These are phyloP conservation scores for Luperina nickerlii DNA, from an alignment of 2,888 invertebrate genomes.

Conservation along the genomic window DNA sequence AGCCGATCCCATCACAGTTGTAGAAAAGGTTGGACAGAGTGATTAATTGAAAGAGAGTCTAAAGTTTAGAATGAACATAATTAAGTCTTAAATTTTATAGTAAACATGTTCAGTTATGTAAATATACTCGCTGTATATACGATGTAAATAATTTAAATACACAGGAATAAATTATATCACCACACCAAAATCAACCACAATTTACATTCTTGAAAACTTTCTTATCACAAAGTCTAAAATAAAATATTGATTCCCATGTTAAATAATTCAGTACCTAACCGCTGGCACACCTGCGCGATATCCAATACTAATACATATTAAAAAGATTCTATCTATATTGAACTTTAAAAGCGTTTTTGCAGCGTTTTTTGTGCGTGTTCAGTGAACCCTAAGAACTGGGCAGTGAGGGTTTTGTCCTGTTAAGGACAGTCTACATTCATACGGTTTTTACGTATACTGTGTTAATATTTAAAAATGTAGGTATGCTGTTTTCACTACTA, in stretches of 20 bases:
- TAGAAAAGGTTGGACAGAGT: no score
- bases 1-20: no score
- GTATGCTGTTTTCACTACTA: not conserved
- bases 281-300: conserved; percentile 45
- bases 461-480: not conserved
- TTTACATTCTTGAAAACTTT: conserved; percentile 20
- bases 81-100: not conserved
- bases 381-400: conserved; percentile 45
- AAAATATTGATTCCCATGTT: conserved; percentile 41
- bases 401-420: conserved; percentile 47
- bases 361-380: conserved; percentile 53
- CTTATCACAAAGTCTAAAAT: conserved; percentile 20
- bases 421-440: conserved; percentile 42
- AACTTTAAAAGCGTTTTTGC: conserved; percentile 62
- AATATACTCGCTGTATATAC: no score
- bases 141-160: not conserved
- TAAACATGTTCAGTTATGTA: no score
- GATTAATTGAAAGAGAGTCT: not conserved
- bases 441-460: not conserved
- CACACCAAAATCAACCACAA: not conserved
- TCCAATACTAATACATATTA: conserved; percentile 56
- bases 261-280: conserved; percentile 61
- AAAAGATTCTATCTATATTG: conserved; percentile 54
- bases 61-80: not conserved
- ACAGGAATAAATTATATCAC: not conserved